Conservation (phyloP, 2,113 vertebrate genomes). For the Xiphophorus hellerii region DNA sequence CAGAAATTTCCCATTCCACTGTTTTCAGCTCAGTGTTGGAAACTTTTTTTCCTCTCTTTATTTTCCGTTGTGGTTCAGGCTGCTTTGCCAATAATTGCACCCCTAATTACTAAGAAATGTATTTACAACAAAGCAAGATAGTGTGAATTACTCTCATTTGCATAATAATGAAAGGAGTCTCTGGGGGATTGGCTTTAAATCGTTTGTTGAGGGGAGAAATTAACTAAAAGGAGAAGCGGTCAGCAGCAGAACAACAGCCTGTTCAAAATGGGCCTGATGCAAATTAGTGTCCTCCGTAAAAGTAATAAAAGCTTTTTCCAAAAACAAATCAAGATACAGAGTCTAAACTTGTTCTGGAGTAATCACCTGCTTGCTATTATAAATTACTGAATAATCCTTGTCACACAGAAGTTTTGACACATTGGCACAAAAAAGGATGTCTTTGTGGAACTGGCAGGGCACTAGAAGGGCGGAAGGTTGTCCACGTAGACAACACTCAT, state of each 20-base stretch:
- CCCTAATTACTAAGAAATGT: not conserved
- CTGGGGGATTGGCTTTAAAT: not conserved
- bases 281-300: not conserved
- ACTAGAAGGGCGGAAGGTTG: too few species aligned
- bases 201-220: not conserved
- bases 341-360: not conserved
- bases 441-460: not conserved
- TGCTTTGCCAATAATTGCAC: not conserved
- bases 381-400: not conserved
- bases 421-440: not conserved
- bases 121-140: not conserved
- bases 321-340: not conserved
- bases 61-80: not conserved
- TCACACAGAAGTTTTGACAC: not conserved
- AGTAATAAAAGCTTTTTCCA: not conserved
- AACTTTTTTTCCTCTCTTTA: not conserved
- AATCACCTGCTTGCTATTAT: too few species aligned
- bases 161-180: not conserved
- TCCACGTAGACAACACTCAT: too few species aligned
- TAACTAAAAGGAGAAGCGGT: not conserved
- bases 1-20: too few species aligned
- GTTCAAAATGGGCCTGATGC: not conserved
- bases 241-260: not conserved
- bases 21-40: not conserved
- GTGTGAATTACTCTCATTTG: conserved; percentile 1